A percentile compares a stretch with the other conserved stretches of the same genome.
phyloP scores from a whole-genome alignment of 2,113 vertebrate genomes.

The Microcebus tavaratra region DNA sequence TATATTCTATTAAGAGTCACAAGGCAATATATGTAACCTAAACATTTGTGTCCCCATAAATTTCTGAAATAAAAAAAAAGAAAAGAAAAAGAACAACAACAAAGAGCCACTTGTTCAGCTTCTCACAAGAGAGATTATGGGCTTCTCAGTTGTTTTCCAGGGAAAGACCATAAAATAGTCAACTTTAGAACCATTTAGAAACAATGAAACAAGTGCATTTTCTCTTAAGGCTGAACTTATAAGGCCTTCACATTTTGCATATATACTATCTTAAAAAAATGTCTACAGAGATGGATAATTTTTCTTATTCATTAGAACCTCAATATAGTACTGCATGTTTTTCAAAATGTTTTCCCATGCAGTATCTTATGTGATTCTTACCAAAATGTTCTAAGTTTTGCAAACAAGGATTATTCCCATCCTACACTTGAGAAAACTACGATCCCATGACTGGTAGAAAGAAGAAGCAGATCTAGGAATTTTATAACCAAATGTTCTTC shows the following conservation, averaged over 20 bases:
- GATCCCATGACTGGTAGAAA: neutral
- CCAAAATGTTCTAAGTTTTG: neutral
- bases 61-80: no score
- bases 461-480: neutral
- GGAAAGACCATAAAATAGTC: neutral
- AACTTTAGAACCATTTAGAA: constrained; percentile 19
- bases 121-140: neutral
- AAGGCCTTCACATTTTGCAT: neutral
- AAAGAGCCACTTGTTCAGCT: neutral
- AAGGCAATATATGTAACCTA: no score
- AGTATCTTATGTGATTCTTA: neutral
- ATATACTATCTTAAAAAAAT: neutral
- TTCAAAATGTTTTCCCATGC: neutral
- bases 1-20: neutral
- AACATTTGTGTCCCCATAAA: no score
- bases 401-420: neutral
- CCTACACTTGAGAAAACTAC: neutral
- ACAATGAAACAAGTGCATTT: neutral
- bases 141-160: neutral
- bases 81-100: no score
- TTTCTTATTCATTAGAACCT: constrained; percentile 20
- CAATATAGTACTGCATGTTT: neutral
- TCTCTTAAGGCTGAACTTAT: neutral
- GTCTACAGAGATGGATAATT: neutral
- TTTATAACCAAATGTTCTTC: neutral